These are phyloP conservation scores for Hypotaenidia philippensis DNA, from an alignment of 2,797 vertebrate species.

Conservation along the genomic window DNA sequence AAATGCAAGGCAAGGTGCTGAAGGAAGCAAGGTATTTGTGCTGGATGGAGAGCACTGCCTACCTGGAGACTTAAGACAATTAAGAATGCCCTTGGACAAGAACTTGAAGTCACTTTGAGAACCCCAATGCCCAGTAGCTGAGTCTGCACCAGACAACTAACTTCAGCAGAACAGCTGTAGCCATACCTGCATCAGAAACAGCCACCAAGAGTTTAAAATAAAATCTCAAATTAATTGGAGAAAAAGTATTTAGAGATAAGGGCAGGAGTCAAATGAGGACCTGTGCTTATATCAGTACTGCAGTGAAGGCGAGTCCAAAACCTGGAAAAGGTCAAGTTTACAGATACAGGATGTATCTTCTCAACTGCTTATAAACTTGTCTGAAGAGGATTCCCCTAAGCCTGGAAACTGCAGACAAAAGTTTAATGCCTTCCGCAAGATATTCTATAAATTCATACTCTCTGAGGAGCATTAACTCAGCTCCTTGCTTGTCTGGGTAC, in stretches of 20 bases:
- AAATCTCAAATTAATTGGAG: background rate
- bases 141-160: background rate
- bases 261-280: background rate
- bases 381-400: background rate
- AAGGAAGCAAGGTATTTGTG: background rate
- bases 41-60: background rate
- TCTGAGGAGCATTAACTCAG: background rate
- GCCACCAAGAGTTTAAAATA: background rate
- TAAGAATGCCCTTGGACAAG: background rate
- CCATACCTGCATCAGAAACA: background rate
- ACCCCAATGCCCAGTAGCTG: background rate
- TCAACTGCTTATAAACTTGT: background rate
- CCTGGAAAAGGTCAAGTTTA: background rate
- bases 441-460: background rate
- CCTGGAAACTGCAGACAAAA: background rate
- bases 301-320: background rate
- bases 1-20: background rate
- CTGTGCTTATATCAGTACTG: background rate
- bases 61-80: background rate
- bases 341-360: background rate
- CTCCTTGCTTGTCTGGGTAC: background rate
- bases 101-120: background rate
- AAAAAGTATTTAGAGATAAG: background rate
- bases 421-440: background rate
- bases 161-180: background rate